phyloP scores from a whole-genome alignment of 2,888 invertebrate genomes.

The Nowickia ferox region DNA sequence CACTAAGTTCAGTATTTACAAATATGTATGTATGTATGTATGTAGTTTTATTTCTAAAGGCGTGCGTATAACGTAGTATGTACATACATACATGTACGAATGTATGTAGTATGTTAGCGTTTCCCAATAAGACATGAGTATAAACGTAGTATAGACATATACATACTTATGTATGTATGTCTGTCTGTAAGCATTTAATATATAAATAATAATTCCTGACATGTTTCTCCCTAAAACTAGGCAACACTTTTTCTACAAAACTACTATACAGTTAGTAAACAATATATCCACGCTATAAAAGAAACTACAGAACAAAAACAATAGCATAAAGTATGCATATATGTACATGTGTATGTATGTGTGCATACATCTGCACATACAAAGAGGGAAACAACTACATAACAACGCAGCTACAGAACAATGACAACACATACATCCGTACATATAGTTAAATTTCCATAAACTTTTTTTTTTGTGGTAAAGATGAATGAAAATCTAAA shows the following conservation, averaged over 20 bases:
- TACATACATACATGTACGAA: constrained; percentile 1
- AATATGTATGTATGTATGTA: not conserved
- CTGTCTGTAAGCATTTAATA: not conserved
- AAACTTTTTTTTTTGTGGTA: constrained; percentile 6
- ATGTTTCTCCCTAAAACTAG: not conserved
- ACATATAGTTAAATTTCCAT: not conserved
- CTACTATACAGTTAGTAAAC: not conserved
- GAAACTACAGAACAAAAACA: not conserved
- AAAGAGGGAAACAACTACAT: constrained; percentile 1
- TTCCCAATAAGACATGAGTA: not conserved
- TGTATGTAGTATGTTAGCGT: not conserved
- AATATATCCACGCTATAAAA: not conserved
- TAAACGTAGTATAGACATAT: not conserved
- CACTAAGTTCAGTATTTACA: not conserved
- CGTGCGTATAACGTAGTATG: no score
- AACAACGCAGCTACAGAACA: not conserved
- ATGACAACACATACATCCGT: not conserved
- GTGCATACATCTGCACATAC: not conserved
- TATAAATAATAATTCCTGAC: not conserved
- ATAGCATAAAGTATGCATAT: not conserved
- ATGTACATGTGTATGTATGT: not conserved
- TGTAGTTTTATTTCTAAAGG: not conserved
- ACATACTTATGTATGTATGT: not conserved
- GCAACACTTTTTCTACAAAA: not conserved
- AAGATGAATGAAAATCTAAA: constrained; percentile 18